Evolutionary conservation across 1,140 invertebrate genomes (phyloP), one percentile per base, ranked within the genome.

Genomic region (Brachionus angularis): DNA sequence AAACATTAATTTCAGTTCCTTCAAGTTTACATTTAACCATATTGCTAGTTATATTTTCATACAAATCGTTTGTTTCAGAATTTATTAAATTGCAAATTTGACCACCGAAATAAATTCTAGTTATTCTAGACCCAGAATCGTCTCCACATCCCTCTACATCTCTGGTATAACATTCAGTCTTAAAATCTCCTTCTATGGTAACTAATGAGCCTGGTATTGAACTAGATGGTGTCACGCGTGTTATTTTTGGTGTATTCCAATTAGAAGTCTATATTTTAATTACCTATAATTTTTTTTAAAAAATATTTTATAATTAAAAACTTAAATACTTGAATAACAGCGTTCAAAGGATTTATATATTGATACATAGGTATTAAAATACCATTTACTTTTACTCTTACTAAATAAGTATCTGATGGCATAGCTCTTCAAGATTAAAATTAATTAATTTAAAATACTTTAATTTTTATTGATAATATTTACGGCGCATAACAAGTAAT

Each of bases 231-330:
- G 42, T 74, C 5, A 77, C 36, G 3, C 49, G 16, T 1, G 58
- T 74, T 8, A 78, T 46, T 5, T 42, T 55, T 10, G 77, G 75
- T 21, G 77, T 75, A 31, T 25, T n/a, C n/a, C 39, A 29, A 36
- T 49, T 46, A 27, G 74, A n/a, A n/a, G n/a, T n/a, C n/a, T n/a
- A n/a, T n/a, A n/a, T n/a, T n/a, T n/a, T 76, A n/a, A 46, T 49
- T n/a, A n/a, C n/a, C n/a, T n/a, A n/a, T 10, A 33, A 21, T 23
- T 76, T 76, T 21, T 70, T 73, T n/a, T n/a, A n/a, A n/a, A n/a
- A n/a, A n/a, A n/a, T n/a, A n/a, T n/a, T n/a, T n/a, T n/a, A n/a
- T n/a, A n/a, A n/a, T n/a, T n/a, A n/a, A n/a, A n/a, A n/a, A n/a
- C n/a, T n/a, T n/a, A n/a, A n/a, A 18, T 27, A 46, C 39, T 39